Evolutionary conservation across 2,113 vertebrate genomes (phyloP).

Genomic region (Chaetorhynchus papuensis): DNA sequence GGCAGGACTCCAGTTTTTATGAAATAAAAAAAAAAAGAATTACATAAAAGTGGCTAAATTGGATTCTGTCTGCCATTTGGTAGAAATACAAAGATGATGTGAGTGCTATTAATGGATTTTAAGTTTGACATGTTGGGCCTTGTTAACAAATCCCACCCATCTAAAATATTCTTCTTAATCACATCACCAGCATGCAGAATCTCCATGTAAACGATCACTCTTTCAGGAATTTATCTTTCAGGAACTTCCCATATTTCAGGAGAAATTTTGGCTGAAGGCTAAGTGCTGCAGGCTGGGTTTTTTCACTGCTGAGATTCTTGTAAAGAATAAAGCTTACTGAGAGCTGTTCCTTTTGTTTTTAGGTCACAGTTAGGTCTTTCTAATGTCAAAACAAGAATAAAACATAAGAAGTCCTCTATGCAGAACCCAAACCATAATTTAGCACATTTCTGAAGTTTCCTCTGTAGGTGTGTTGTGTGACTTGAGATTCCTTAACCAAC

Average conservation of each 20-base stretch:
- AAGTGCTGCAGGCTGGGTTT: not conserved
- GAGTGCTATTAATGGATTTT: slow-evolving; percentile 6
- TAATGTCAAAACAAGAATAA: not conserved
- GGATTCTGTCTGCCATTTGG: slow-evolving; percentile 38
- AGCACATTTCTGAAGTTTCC: not conserved
- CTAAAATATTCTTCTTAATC: not conserved
- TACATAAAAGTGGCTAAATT: slow-evolving; percentile 24
- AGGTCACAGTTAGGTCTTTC: not conserved
- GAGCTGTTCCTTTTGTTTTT: not conserved
- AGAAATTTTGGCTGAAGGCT: not conserved
- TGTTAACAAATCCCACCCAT: not conserved
- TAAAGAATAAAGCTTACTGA: not conserved
- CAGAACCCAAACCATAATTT: not conserved
- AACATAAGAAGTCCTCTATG: not conserved
- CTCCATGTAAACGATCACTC: not conserved
- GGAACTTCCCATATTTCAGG: not conserved
- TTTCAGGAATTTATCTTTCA: not conserved
- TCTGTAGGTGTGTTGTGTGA: not conserved
- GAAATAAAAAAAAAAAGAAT: not conserved
- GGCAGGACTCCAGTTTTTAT: slow-evolving; percentile 31
- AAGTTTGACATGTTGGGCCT: not conserved
- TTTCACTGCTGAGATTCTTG: not conserved
- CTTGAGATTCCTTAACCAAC: not conserved
- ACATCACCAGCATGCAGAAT: not conserved
- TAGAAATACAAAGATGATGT: not conserved